Evolutionary conservation across 2,797 vertebrate genomes (phyloP).

Genomic region (Spheniscus humboldti): DNA sequence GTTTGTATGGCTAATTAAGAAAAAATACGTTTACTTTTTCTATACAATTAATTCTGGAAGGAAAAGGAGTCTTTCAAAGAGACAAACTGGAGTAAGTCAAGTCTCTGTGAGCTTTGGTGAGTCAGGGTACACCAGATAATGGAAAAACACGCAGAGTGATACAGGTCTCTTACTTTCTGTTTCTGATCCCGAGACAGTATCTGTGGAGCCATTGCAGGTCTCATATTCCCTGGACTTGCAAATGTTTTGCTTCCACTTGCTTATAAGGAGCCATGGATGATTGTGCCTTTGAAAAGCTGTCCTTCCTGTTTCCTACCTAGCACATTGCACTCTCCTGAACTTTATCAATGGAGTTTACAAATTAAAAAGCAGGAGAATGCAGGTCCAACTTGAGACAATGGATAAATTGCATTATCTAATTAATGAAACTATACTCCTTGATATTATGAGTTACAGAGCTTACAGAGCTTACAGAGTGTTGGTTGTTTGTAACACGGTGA

Average conservation of each 20-base stretch:
- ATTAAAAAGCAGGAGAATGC: background rate
- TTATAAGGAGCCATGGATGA: background rate
- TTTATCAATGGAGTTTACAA: background rate
- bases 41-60: background rate
- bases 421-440: background rate
- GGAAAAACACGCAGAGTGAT: background rate
- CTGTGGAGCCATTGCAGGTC: background rate
- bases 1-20: background rate
- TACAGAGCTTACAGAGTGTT: background rate
- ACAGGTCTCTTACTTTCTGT: background rate
- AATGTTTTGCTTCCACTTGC: background rate
- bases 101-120: background rate
- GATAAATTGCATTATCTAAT: background rate
- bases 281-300: background rate
- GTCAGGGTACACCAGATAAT: background rate
- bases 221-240: background rate
- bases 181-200: background rate
- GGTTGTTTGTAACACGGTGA: background rate
- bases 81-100: background rate
- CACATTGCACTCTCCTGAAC: too few relatives aligned
- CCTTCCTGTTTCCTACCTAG: background rate
- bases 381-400: background rate
- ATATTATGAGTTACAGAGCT: background rate
- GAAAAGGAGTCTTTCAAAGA: background rate
- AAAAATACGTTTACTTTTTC: background rate